phyloP scores from a whole-genome alignment of 2,797 vertebrate species.

The Microctenopoma lineatum region DNA sequence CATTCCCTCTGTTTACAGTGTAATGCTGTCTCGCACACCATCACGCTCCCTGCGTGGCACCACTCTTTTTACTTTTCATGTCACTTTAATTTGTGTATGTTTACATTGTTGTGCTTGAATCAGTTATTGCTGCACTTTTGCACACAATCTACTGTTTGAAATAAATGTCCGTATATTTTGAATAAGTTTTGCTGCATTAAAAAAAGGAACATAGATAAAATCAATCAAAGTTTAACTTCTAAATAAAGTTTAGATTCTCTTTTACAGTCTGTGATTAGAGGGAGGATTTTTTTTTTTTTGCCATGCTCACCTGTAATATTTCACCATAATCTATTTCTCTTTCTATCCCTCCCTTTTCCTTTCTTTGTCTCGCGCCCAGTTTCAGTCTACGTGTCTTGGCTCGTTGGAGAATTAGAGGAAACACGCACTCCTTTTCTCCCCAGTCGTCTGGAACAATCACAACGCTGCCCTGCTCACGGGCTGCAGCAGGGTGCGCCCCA shows the following conservation, averaged over 20 bases:
- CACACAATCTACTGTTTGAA: not conserved
- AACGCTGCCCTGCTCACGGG: conserved; percentile 62
- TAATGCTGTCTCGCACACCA: not conserved
- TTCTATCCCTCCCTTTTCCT: conserved; percentile 70
- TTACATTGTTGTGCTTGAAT: not conserved
- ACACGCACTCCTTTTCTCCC: conserved; percentile 70
- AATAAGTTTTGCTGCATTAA: not conserved
- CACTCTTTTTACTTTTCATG: not conserved
- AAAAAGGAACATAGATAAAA: not conserved
- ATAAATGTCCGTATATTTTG: not conserved
- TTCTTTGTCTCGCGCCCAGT: conserved; percentile 76
- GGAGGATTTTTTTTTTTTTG: too few species aligned
- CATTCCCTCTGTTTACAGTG: conserved; percentile 2
- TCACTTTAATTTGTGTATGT: not conserved
- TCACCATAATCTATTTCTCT: conserved; percentile 62
- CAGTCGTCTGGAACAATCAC: conserved; percentile 64
- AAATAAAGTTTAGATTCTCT: conserved; percentile 10
- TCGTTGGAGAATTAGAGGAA: conserved; percentile 69
- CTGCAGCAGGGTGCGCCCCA: conserved; percentile 61
- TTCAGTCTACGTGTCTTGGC: conserved; percentile 83
- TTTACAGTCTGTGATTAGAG: not conserved
- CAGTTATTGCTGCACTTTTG: not conserved
- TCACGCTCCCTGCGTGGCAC: not conserved
- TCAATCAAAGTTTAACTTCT: not conserved
- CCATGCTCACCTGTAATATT: conserved; percentile 56